Conservation (phyloP, 2,888 invertebrate genomes). For the Achlya flavicornis region DNA sequence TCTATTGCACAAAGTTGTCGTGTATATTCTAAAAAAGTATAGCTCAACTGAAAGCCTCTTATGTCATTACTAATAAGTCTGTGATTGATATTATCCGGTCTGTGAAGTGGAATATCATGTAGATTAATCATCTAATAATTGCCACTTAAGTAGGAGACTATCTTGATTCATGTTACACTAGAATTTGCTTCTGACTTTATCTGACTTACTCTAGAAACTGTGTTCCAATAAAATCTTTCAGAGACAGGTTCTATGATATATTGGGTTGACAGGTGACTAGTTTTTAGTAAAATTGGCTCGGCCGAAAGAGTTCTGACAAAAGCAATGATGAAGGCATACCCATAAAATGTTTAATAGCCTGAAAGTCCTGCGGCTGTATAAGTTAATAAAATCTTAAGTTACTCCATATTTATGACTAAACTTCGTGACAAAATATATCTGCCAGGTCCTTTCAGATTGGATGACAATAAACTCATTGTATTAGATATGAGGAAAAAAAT, state of each 20-base stretch:
- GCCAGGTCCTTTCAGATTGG: background rate
- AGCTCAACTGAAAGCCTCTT: background rate
- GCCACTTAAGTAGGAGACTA: background rate
- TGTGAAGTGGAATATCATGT: constrained; percentile 1
- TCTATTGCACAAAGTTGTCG: too few species aligned
- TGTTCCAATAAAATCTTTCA: background rate
- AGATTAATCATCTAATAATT: background rate
- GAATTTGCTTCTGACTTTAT: background rate
- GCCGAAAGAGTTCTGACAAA: too few species aligned
- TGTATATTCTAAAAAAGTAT: too few species aligned
- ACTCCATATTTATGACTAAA: background rate
- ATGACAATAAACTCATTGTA: background rate
- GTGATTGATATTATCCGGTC: background rate
- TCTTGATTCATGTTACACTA: background rate
- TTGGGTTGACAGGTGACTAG: background rate
- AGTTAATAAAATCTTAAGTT: background rate
- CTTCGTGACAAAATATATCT: background rate
- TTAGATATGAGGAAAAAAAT: background rate
- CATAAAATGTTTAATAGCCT: too few species aligned
- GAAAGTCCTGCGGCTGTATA: too few species aligned
- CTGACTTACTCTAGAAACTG: background rate
- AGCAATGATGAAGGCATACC: too few species aligned
- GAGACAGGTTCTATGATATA: background rate
- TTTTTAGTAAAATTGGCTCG: too few species aligned
- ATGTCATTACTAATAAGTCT: background rate